Conservation (phyloP, 2,797 vertebrate species). For the Gambelia wislizenii region DNA sequence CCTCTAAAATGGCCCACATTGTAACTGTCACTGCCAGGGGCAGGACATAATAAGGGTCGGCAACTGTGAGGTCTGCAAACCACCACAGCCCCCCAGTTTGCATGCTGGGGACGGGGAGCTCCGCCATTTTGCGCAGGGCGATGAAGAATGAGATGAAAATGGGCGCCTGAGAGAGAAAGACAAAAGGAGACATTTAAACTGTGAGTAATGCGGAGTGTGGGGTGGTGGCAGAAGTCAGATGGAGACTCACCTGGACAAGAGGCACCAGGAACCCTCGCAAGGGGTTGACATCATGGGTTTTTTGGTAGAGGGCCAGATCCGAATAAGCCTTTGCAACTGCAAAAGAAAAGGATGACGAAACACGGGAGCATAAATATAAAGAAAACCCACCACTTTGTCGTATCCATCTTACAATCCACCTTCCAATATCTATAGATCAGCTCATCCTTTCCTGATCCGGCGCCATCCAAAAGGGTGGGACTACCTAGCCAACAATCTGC, state of each 20-base stretch:
- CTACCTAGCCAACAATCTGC: not conserved
- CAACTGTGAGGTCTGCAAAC: slow-evolving; percentile 86
- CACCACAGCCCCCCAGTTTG: slow-evolving; percentile 87
- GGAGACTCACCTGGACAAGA: slow-evolving; percentile 85
- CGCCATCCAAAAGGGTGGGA: no score
- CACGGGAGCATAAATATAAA: not conserved
- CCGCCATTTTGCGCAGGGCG: slow-evolving; percentile 89
- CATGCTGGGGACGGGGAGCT: slow-evolving; percentile 91
- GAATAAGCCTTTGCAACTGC: slow-evolving; percentile 86
- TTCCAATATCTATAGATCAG: not conserved
- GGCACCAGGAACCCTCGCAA: slow-evolving; percentile 86
- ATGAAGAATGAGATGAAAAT: slow-evolving; percentile 93
- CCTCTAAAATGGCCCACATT: slow-evolving; percentile 90
- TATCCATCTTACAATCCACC: no score
- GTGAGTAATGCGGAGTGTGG: not conserved
- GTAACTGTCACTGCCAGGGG: slow-evolving; percentile 85
- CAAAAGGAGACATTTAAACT: not conserved
- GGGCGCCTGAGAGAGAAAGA: slow-evolving; percentile 79
- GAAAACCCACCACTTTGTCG: no score
- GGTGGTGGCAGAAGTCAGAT: not conserved
- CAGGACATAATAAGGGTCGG: slow-evolving; percentile 87
- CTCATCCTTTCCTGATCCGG: not conserved
- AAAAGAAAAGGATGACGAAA: not conserved
- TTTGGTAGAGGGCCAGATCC: slow-evolving; percentile 87
- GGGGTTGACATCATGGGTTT: slow-evolving; percentile 87